Conservation (phyloP, 2,888 invertebrate genomes). For the Sminthurinus aureus region DNA sequence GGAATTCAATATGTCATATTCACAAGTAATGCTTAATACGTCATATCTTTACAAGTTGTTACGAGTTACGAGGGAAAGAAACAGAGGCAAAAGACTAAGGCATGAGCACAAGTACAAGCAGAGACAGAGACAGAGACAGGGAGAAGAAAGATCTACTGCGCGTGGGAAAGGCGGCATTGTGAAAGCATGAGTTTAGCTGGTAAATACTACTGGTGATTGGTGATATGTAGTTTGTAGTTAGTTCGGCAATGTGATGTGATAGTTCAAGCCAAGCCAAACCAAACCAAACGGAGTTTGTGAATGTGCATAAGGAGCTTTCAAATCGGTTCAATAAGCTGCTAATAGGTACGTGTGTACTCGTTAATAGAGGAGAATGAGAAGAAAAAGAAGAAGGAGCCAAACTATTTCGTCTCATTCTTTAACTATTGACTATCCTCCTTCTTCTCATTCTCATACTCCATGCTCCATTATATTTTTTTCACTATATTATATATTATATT, state of each 20-base stretch:
- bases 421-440: too few species aligned
- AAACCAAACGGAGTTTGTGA: not conserved
- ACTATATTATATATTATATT: too few species aligned
- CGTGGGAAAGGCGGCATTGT: conserved; percentile 39
- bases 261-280: not conserved
- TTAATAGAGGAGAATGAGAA: conserved; percentile 33
- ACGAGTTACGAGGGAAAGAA: too few species aligned
- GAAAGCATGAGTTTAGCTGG: conserved; percentile 9
- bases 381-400: not conserved
- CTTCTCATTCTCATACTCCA: too few species aligned
- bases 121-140: not conserved
- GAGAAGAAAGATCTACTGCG: not conserved
- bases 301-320: conserved; percentile 15
- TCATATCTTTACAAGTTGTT: too few species aligned
- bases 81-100: too few species aligned
- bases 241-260: not conserved
- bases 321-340: conserved; percentile 30
- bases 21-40: too few species aligned
- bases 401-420: too few species aligned
- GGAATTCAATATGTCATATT: not conserved
- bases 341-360: conserved; percentile 40
- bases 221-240: conserved; percentile 1
- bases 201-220: too few species aligned
- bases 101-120: not conserved
- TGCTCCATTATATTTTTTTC: too few species aligned